Conservation (phyloP, 2,113 vertebrate genomes). For the Mastomys natalensis region DNA sequence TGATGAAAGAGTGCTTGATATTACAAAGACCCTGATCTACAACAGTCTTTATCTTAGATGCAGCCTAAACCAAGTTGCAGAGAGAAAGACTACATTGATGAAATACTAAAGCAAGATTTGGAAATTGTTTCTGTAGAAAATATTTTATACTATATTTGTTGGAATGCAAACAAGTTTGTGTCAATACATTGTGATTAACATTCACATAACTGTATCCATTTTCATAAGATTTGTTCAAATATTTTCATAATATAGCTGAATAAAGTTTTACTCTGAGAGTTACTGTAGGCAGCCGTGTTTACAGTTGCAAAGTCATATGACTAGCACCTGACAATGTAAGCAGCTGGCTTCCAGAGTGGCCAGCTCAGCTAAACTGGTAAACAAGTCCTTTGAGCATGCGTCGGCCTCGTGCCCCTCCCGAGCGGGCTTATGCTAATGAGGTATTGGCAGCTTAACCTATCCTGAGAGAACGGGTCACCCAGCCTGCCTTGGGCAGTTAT, state of each 20-base stretch:
- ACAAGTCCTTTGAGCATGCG: too few species aligned
- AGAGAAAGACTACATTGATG: background rate
- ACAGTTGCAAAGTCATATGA: too few species aligned
- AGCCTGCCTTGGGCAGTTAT: too few species aligned
- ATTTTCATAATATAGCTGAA: constrained; percentile 6
- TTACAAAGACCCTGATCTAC: constrained; percentile 43
- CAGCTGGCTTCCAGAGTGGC: too few species aligned
- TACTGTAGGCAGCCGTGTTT: too few species aligned
- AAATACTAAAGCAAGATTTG: constrained; percentile 42
- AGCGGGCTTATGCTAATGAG: too few species aligned
- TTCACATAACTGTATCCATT: background rate
- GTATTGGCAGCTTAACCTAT: too few species aligned
- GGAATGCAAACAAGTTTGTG: background rate
- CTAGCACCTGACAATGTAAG: too few species aligned
- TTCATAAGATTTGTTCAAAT: background rate
- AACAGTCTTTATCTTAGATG: constrained; percentile 62
- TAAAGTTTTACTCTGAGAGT: background rate
- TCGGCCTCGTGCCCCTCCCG: too few species aligned
- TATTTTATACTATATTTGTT: background rate
- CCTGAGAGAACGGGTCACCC: too few species aligned
- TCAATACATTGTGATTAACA: background rate
- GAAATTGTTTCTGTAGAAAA: background rate
- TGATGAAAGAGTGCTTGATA: constrained; percentile 66
- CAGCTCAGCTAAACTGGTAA: too few species aligned
- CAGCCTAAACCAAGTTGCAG: constrained; percentile 43